Evolutionary conservation across 2,797 vertebrate species (phyloP).

Genomic region (Echeneis naucrates): DNA sequence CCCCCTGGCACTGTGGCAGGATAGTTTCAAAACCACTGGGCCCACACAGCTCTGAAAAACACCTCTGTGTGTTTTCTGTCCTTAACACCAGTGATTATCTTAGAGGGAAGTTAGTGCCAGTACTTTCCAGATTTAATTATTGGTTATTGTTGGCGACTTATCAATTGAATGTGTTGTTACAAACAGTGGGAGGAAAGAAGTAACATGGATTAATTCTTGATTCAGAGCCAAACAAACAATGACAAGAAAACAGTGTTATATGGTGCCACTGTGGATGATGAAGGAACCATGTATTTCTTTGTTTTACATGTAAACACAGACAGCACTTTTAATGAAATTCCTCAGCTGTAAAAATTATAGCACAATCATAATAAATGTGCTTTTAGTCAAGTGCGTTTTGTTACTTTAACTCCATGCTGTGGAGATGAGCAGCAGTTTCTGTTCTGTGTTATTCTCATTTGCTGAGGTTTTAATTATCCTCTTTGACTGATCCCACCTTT

Average conservation of each 20-base stretch:
- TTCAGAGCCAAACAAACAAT: not conserved
- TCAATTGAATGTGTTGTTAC: not conserved
- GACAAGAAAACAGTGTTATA: not conserved
- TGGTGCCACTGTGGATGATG: not conserved
- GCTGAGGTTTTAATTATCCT: slow-evolving; percentile 18
- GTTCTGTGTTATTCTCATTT: slow-evolving; percentile 14
- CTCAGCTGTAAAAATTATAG: slow-evolving; percentile 1
- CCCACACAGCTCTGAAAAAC: slow-evolving; percentile 43
- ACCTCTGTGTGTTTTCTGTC: slow-evolving; percentile 24
- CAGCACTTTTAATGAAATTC: not conserved
- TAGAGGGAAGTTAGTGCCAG: slow-evolving; percentile 22
- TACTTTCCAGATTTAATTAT: not conserved
- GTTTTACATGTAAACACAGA: slow-evolving; percentile 2
- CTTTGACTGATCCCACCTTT: slow-evolving; percentile 27
- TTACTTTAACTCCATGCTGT: not conserved
- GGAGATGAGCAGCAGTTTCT: slow-evolving; percentile 23
- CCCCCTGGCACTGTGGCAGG: slow-evolving; percentile 49
- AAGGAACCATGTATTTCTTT: not conserved
- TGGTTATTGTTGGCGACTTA: not conserved
- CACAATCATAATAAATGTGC: slow-evolving; percentile 5
- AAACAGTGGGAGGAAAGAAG: slow-evolving; percentile 1
- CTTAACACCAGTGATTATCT: slow-evolving; percentile 43
- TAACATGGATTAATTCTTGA: not conserved
- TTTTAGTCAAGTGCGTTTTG: not conserved
- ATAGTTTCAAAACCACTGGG: slow-evolving; percentile 25